These are phyloP conservation scores for Avahi laniger DNA, from an alignment of 2,797 vertebrate genomes.

Conservation along the genomic window DNA sequence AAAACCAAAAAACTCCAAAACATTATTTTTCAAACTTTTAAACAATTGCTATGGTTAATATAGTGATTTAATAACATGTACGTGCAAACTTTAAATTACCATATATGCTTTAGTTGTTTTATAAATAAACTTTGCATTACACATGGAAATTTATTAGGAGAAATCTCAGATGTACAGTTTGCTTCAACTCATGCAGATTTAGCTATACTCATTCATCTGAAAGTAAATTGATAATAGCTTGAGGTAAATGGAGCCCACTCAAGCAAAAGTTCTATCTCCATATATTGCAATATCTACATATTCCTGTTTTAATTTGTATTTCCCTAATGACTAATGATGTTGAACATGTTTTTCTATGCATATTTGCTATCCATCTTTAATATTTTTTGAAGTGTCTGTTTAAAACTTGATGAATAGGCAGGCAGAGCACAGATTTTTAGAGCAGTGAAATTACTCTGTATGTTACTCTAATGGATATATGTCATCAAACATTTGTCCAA, in stretches of 20 bases:
- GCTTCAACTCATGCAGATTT: neutral
- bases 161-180: neutral
- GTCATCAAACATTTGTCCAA: too few species aligned
- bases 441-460: too few species aligned
- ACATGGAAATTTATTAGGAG: neutral
- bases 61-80: neutral
- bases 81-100: neutral
- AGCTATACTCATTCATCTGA: neutral
- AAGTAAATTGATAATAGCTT: neutral
- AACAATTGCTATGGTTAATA: neutral
- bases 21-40: neutral
- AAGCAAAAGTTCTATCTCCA: neutral
- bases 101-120: neutral
- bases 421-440: too few species aligned
- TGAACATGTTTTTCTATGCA: neutral
- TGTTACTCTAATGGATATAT: too few species aligned
- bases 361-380: neutral
- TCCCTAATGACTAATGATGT: neutral
- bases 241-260: too few species aligned
- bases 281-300: neutral
- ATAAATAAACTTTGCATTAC: neutral
- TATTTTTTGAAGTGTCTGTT: neutral
- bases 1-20: neutral
- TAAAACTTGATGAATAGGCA: neutral
- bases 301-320: neutral